A percentile compares a stretch with the other conserved stretches of the same genome.
These are phyloP conservation scores for Apotomis turbidana DNA, from an alignment of 2,888 invertebrate genomes.

Conservation along the genomic window DNA sequence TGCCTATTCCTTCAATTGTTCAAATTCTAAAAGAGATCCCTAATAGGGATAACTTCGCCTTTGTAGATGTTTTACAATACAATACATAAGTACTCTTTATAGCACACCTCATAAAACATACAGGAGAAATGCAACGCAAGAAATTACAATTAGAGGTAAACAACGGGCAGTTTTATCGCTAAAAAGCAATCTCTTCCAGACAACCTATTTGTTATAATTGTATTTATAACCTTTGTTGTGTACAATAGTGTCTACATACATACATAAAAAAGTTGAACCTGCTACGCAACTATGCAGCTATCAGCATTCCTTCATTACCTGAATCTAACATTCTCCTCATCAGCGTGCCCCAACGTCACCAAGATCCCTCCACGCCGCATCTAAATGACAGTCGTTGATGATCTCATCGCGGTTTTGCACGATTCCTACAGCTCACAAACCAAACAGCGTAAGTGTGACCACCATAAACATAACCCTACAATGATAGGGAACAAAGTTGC, in stretches of 20 bases:
- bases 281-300: slow-evolving; percentile 18
- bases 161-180: too few species aligned
- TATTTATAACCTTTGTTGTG: too few species aligned
- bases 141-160: too few species aligned
- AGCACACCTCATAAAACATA: too few species aligned
- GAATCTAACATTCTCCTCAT: slow-evolving; percentile 15
- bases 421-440: slow-evolving; percentile 54
- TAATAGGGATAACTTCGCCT: too few species aligned
- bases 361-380: slow-evolving; percentile 60
- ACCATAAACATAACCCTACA: background rate
- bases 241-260: background rate
- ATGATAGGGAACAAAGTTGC: background rate
- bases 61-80: too few species aligned
- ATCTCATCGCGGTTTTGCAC: slow-evolving; percentile 80
- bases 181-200: too few species aligned
- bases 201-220: too few species aligned
- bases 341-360: slow-evolving; percentile 1
- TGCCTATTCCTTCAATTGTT: too few species aligned
- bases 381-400: slow-evolving; percentile 63
- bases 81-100: too few species aligned
- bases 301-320: slow-evolving; percentile 31
- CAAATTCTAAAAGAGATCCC: too few species aligned
- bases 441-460: slow-evolving; percentile 41
- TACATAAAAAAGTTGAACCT: background rate
- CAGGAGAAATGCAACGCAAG: too few species aligned